These are phyloP conservation scores for Cotesia congregata DNA, from an alignment of 2,888 invertebrate species.

Conservation along the genomic window DNA sequence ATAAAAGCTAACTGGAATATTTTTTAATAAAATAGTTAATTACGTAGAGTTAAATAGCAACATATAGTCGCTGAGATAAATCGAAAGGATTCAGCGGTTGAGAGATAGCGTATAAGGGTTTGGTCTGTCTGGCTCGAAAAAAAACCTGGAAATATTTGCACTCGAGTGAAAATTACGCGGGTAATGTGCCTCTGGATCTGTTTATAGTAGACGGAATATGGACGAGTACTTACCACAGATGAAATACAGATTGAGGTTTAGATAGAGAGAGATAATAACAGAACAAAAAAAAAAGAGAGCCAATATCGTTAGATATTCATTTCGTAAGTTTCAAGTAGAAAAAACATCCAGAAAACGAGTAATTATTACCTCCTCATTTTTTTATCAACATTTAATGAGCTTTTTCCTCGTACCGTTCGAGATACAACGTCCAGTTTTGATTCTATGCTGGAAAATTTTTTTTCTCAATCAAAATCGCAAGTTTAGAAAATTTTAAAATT, in stretches of 20 bases:
- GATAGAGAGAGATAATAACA: conserved; percentile 42
- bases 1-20: not conserved
- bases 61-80: not conserved
- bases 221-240: not conserved
- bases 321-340: conserved; percentile 69
- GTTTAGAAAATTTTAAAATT: too few species aligned
- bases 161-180: conserved; percentile 59
- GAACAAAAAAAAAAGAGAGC: conserved; percentile 47
- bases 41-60: not conserved
- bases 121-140: conserved; percentile 32
- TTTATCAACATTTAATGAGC: not conserved
- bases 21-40: not conserved
- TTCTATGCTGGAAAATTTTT: too few species aligned
- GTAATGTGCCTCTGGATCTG: conserved; percentile 40
- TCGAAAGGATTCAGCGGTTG: conserved; percentile 34
- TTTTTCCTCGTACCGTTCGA: not conserved
- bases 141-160: conserved; percentile 61
- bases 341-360: conserved; percentile 61
- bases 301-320: conserved; percentile 70
- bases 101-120: not conserved
- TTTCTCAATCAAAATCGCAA: too few species aligned
- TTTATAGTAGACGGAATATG: conserved; percentile 27
- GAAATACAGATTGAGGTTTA: conserved; percentile 37
- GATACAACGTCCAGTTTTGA: not conserved
- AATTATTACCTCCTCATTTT: not conserved